These are phyloP conservation scores for Amniataba percoides DNA, from an alignment of 2,797 vertebrate species.

Conservation along the genomic window DNA sequence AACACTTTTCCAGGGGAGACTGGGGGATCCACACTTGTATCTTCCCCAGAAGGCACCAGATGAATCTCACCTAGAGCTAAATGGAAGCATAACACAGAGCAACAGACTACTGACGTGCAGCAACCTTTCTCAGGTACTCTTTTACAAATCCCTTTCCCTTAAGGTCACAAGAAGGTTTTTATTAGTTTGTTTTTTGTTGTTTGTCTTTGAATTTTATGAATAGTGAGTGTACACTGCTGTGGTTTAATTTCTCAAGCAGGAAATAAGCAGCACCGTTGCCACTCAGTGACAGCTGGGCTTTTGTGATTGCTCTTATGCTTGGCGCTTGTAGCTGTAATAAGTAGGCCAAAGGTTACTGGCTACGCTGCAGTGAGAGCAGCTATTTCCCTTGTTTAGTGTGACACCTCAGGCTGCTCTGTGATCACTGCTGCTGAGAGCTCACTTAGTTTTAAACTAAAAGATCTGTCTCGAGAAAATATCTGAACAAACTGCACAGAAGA, in stretches of 20 bases:
- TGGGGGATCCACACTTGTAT: constrained; percentile 32
- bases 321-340: constrained; percentile 64
- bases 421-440: constrained; percentile 4
- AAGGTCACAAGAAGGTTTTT: constrained; percentile 4
- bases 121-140: constrained; percentile 72
- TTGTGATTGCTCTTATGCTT: constrained; percentile 29
- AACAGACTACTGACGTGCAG: constrained; percentile 49
- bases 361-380: constrained; percentile 54
- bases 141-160: constrained; percentile 37
- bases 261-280: neutral
- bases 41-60: constrained; percentile 42
- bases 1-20: constrained; percentile 51
- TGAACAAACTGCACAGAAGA: neutral
- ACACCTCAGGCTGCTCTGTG: constrained; percentile 34
- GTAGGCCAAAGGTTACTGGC: constrained; percentile 85
- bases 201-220: too few species aligned
- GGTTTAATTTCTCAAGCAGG: neutral
- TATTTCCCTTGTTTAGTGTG: constrained; percentile 65
- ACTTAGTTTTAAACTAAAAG: neutral
- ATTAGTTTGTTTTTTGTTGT: neutral
- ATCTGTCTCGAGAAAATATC: constrained; percentile 20
- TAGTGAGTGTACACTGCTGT: neutral
- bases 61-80: constrained; percentile 45
- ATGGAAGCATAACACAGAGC: constrained; percentile 62
- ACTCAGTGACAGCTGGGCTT: constrained; percentile 33